Evolutionary conservation across 2,797 vertebrate genomes (phyloP), one percentile per base, ranked within the genome.

Genomic region (Dipus sagitta): DNA sequence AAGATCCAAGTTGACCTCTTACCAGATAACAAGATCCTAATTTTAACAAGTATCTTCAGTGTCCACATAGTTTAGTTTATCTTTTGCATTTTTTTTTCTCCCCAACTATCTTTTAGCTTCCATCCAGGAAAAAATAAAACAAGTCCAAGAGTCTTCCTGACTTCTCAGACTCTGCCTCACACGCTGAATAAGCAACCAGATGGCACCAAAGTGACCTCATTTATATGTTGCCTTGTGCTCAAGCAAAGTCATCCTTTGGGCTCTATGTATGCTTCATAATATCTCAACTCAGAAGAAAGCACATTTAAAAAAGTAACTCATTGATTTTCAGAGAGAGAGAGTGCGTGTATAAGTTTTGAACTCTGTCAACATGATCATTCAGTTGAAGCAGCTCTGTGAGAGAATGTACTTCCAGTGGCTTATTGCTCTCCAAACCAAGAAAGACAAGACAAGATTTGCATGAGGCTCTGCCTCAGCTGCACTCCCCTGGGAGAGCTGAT

Each of bases 361-460:
- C 17, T 58, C 13, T 15, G 13, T 14, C 54, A 52, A 26, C 42
- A 86, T 58, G 54, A 26, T 3, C 62, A 1, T 20, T 14, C 64
- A 12, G 6, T 4, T 32, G 32, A 32, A 18, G 23, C 6, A 71
- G 3, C 34, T 77, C 32, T 8, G 60, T 28, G 32, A 80, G 38
- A 79, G 18, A 17, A 38, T 0, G 0, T 26, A 72, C 23, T 77
- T 75, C 67, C 65, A 64, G 30, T 52, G 23, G 5, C 32, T 10
- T 8, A 70, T 14, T 32, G 9, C 38, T 89, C n/a, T 68, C 52
- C 13, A 6, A 6, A 14, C 30, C 32, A 71, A 76, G 38, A 86
- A 87, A 88, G 52, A 72, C n/a, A 87, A 88, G 52, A 72, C 2
- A 7, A n/a, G 11, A 38, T 85, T 74, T 94, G 26, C 77, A 23